These are phyloP conservation scores for Drosophila prosaltans DNA, from an alignment of 1,140 invertebrate species.

Conservation along the genomic window DNA sequence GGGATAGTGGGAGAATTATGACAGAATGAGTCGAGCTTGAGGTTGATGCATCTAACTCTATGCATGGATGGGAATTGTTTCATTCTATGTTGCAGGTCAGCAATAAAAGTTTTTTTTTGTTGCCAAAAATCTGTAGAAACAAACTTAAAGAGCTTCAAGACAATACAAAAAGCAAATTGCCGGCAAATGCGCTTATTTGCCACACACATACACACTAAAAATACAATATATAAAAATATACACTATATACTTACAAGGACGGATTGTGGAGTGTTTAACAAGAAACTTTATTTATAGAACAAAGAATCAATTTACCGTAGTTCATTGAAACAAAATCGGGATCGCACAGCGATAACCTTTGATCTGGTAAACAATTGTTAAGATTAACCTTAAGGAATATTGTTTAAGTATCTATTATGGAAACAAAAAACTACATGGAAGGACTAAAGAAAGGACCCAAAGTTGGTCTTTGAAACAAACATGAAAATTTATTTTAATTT, in stretches of 20 bases:
- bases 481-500: no score
- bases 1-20: not conserved
- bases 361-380: no score
- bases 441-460: no score
- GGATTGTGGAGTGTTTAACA: not conserved
- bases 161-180: slow-evolving; percentile 28
- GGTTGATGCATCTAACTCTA: slow-evolving; percentile 28
- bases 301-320: no score
- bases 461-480: no score
- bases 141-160: slow-evolving; percentile 37
- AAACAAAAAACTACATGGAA: no score
- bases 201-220: not conserved
- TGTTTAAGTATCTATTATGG: no score
- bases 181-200: not conserved
- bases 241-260: not conserved
- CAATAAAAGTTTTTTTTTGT: slow-evolving; percentile 54
- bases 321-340: no score
- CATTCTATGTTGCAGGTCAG: slow-evolving; percentile 70
- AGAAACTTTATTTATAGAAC: not conserved
- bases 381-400: no score
- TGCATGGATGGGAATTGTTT: slow-evolving; percentile 29
- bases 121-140: not conserved
- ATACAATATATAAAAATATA: not conserved
- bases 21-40: slow-evolving; percentile 1
- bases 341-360: no score